Conservation (phyloP, 1,140 invertebrate genomes). For the Lethocerus indicus region DNA sequence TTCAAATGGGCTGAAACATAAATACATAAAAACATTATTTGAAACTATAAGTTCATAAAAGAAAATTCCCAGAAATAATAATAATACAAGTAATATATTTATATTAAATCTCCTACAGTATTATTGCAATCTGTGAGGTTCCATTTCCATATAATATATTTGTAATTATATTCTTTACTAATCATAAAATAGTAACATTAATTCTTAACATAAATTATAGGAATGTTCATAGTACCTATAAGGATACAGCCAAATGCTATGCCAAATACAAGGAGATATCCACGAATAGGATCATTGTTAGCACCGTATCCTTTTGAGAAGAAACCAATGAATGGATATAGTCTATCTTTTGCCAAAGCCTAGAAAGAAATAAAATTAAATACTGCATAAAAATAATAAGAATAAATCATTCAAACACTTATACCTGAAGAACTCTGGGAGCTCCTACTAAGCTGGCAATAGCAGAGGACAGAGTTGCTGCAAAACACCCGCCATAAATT, state of each 20-base stretch:
- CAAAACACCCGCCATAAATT: slow-evolving; percentile 92
- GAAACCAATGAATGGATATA: slow-evolving; percentile 74
- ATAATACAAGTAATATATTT: slow-evolving; percentile 2
- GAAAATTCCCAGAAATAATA: not conserved
- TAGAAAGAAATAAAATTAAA: slow-evolving; percentile 27
- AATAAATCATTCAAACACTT: not conserved
- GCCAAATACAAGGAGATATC: slow-evolving; percentile 40
- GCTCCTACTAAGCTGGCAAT: slow-evolving; percentile 89
- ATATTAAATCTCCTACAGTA: not conserved
- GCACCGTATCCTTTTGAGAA: slow-evolving; percentile 46
- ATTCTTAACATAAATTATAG: not conserved
- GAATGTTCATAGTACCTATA: slow-evolving; percentile 35
- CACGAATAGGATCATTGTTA: slow-evolving; percentile 41
- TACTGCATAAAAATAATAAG: not conserved
- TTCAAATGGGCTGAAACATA: slow-evolving; percentile 30
- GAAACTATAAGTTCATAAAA: too few relatives aligned
- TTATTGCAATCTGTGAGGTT: not conserved
- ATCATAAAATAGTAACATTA: not conserved
- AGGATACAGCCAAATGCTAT: slow-evolving; percentile 39
- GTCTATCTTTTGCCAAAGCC: slow-evolving; percentile 86
- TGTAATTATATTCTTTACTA: not conserved
- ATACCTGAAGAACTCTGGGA: slow-evolving; percentile 64
- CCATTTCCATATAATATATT: not conserved
- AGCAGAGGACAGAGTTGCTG: slow-evolving; percentile 89
- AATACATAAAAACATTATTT: too few relatives aligned